Evolutionary conservation across 2,113 vertebrate genomes (phyloP).

Genomic region (Mormoops blainvillei): DNA sequence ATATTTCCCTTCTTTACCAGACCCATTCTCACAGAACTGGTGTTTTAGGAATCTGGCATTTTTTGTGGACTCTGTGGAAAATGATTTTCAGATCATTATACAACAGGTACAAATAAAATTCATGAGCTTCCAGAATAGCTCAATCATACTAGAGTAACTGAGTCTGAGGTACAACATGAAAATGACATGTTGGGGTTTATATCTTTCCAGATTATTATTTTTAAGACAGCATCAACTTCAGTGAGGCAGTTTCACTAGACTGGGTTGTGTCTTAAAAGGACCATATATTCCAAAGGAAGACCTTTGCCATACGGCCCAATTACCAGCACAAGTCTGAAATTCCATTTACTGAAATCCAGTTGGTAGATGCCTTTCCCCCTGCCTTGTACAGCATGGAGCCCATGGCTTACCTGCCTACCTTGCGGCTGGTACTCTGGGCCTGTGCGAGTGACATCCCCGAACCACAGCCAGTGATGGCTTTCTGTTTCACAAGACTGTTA

Average conservation of each 20-base stretch:
- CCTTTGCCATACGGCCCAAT: constrained; percentile 21
- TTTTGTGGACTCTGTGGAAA: constrained; percentile 48
- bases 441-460: background rate
- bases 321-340: constrained; percentile 17
- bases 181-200: background rate
- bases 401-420: background rate
- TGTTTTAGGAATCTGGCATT: constrained; percentile 29
- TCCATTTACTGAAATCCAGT: constrained; percentile 41
- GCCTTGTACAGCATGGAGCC: background rate
- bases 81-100: constrained; percentile 25
- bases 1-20: constrained; percentile 54
- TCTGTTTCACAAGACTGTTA: background rate
- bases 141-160: constrained; percentile 42
- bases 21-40: background rate
- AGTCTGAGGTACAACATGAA: constrained; percentile 24
- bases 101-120: constrained; percentile 57
- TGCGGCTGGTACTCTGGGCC: background rate
- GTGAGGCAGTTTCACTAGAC: constrained; percentile 48
- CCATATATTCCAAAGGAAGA: background rate
- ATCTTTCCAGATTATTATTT: constrained; percentile 57
- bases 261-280: background rate
- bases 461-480: background rate
- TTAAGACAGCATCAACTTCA: constrained; percentile 33
- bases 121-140: constrained; percentile 30
- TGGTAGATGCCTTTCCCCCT: background rate